Evolutionary conservation across 2,113 vertebrate genomes (phyloP), one percentile per base, ranked within the genome.

Genomic region (Menura novaehollandiae): DNA sequence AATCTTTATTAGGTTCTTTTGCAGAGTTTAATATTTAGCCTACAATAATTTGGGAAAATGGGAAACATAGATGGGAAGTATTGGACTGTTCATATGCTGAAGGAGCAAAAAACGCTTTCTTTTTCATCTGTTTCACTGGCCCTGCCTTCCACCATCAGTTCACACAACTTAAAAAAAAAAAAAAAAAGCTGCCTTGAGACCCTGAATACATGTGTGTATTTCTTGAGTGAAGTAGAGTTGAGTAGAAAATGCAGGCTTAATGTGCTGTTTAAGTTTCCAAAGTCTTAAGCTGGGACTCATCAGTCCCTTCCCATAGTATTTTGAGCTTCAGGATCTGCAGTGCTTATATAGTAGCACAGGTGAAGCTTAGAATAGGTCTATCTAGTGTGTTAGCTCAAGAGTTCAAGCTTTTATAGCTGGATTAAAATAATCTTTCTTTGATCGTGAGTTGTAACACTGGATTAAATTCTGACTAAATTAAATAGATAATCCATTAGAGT

Each of bases 371-470:
- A 69, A 39, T 46, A 18, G 27, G 30, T 22, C 9, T 67, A 1
- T 41, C 49, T 53, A 3, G 2, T 62, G 21, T 55, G n/a, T 77
- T 92, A 82, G 51, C 67, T 94, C 41, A 68, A 79, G 49, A 76
- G 53, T 30, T 68, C 72, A 85, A 41, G 51, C 55, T 85, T 94
- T 82, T 76, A 30, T 79, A 86, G 51, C 28, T 71, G 83, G 47
- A 95, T 90, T 83, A 81, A 93, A 92, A 84, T 64, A 86, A 83
- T 91, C 68, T 84, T 56, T 88, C 63, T 86, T 84, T 83, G 71
- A 47, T 83, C 1, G 0, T 73, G 55, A 46, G 7, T 93, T 88
- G 37, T 58, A 83, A 62, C 59, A 58, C 14, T 76, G 66, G 47
- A 82, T 88, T 91, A 93, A 88, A 63, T 85, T 85, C 56, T 91